Evolutionary conservation across 30 jellyfish, hydroid and myxozoan species (phyloP), one percentile per base, ranked within the genome.

Genomic region (Aurelia aurita): DNA sequence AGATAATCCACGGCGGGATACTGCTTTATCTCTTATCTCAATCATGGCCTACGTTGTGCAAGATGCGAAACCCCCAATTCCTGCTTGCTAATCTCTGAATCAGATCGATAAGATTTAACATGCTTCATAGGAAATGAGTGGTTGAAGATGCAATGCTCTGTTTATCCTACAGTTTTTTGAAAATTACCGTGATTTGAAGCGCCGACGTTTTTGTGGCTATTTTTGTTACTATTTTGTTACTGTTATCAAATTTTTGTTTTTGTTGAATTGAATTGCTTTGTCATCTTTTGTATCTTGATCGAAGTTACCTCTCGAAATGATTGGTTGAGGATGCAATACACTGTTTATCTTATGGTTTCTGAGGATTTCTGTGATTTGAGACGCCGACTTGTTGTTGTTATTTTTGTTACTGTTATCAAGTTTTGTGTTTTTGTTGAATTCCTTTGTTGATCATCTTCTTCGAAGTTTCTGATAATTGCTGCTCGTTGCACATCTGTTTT

Each of bases 91-190:
- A 77, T 77, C 78, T 77, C 59, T n/a, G 34, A 72, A 55, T 55
- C 29, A 55, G 14, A 6, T 55, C 69, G 78, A 68, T 77, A 59
- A 77, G 71, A 77, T 59, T 47, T 21, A 62, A 77, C 62, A 0
- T 77, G 88, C 32, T 59, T 45, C n/a, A 16, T 32, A 58, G 88
- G 79, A 77, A 60, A 77, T 59, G 59, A 59, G 87, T 32, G 58
- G 74, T 45, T 74, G 34, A 32, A 54, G 86, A 49, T 29, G 74
- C 28, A 51, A 74, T 25, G 64, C 5, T 31, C 59, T 32, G 60
- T 54, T 74, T 74, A 74, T 23, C 35, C 31, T 20, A 32, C 58
- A 21, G 43, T 60, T 77, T n/a, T 71, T 79, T 77, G 79, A 43
- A 21, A 39, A 44, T 39, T 14, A 61, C 10, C 1, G 49, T 61